Conservation (phyloP, 2,797 vertebrate genomes). For the Acomys russatus region DNA sequence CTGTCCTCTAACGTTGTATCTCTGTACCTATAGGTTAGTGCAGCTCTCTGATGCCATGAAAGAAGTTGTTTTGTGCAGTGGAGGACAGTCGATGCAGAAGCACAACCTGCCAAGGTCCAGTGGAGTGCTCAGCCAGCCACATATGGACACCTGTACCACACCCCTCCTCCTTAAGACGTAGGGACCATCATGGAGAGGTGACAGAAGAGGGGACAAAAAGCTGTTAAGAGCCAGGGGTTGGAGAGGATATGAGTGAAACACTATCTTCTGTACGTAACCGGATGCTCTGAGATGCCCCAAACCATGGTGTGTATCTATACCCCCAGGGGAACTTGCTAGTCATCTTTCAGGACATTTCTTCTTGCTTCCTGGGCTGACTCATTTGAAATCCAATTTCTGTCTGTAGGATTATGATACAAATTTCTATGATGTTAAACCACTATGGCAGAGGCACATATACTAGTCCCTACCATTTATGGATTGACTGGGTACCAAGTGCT, state of each 20-base stretch:
- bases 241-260: neutral
- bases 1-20: neutral
- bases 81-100: neutral
- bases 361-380: neutral
- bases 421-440: neutral
- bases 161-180: neutral
- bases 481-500: neutral
- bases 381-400: neutral
- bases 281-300: neutral
- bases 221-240: neutral
- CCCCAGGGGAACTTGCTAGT: neutral
- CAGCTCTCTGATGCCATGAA: neutral
- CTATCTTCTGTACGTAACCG: neutral
- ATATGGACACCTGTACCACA: neutral
- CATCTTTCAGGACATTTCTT: neutral
- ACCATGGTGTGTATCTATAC: neutral
- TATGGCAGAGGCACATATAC: neutral
- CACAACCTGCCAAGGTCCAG: no score
- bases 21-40: neutral
- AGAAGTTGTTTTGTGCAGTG: neutral
- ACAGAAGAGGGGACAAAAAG: neutral
- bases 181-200: neutral
- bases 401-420: neutral
- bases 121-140: neutral
- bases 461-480: accelerated